Conservation (phyloP, 1,140 invertebrate genomes). For the Leptinotarsa texana region DNA sequence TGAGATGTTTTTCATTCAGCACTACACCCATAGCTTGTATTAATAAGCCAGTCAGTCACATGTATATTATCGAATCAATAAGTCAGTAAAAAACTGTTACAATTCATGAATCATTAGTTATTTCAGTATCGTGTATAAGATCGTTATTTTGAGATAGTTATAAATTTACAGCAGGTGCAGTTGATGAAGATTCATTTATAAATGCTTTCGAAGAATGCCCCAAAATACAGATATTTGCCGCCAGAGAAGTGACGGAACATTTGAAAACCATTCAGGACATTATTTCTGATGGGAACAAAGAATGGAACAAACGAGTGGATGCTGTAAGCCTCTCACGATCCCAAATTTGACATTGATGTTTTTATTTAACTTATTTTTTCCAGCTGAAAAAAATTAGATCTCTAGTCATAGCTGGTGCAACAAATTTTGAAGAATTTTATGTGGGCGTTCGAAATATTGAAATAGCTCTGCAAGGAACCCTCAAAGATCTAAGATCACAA, state of each 20-base stretch:
- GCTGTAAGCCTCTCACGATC: slow-evolving; percentile 64
- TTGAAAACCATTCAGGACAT: slow-evolving; percentile 75
- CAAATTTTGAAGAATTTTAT: slow-evolving; percentile 81
- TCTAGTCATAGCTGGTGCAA: slow-evolving; percentile 77
- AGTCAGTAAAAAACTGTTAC: too few relatives aligned
- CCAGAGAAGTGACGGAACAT: slow-evolving; percentile 82
- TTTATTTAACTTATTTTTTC: slow-evolving; percentile 41
- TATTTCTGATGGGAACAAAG: slow-evolving; percentile 79
- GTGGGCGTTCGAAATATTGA: slow-evolving; percentile 79
- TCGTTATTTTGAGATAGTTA: not conserved
- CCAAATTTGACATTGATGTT: slow-evolving; percentile 7
- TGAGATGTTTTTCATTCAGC: too few relatives aligned
- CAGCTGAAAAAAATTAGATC: slow-evolving; percentile 86
- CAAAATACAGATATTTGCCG: slow-evolving; percentile 79
- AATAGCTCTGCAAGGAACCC: slow-evolving; percentile 77
- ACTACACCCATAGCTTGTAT: too few relatives aligned
- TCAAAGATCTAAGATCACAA: slow-evolving; percentile 87
- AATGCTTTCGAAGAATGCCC: slow-evolving; percentile 84
- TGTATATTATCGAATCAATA: too few relatives aligned
- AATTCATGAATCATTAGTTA: too few relatives aligned
- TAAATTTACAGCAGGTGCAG: slow-evolving; percentile 71
- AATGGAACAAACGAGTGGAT: slow-evolving; percentile 93
- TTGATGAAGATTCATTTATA: slow-evolving; percentile 87
- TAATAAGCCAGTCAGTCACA: too few relatives aligned
- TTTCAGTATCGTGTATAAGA: too few relatives aligned